Conservation (phyloP, 2,797 vertebrate species). For the Cheirogaleus major region DNA sequence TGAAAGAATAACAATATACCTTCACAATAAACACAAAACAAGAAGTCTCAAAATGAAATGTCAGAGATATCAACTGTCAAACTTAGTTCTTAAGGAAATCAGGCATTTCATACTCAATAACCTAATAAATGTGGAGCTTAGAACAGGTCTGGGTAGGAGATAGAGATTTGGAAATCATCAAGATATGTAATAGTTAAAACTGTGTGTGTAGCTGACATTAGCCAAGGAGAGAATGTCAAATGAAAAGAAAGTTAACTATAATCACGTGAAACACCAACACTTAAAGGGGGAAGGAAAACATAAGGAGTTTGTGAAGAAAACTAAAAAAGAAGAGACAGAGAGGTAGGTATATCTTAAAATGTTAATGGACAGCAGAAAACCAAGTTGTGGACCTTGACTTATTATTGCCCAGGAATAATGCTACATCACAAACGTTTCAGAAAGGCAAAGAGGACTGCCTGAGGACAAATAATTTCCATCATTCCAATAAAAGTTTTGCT, state of each 20-base stretch:
- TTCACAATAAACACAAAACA: too few relatives aligned
- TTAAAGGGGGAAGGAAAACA: background rate
- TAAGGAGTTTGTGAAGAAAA: background rate
- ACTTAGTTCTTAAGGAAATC: too few relatives aligned
- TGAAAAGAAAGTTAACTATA: conserved; percentile 37
- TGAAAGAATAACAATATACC: too few relatives aligned
- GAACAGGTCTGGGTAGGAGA: background rate
- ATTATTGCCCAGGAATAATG: background rate
- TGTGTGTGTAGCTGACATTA: background rate
- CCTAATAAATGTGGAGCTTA: background rate
- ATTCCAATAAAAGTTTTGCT: background rate
- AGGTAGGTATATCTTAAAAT: background rate
- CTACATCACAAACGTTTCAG: background rate
- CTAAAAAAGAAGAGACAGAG: background rate
- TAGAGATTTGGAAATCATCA: background rate
- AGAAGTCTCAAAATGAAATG: too few relatives aligned
- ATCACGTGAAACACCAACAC: background rate
- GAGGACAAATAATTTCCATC: background rate
- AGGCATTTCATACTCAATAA: too few relatives aligned
- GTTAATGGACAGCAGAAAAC: background rate
- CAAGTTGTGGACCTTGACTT: background rate
- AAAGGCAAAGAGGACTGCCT: background rate
- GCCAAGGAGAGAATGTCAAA: background rate
- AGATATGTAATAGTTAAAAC: conserved; percentile 5
- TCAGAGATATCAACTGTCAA: too few relatives aligned